Conservation (phyloP, 2,888 invertebrate species). For the Lacanobia wlatinum region DNA sequence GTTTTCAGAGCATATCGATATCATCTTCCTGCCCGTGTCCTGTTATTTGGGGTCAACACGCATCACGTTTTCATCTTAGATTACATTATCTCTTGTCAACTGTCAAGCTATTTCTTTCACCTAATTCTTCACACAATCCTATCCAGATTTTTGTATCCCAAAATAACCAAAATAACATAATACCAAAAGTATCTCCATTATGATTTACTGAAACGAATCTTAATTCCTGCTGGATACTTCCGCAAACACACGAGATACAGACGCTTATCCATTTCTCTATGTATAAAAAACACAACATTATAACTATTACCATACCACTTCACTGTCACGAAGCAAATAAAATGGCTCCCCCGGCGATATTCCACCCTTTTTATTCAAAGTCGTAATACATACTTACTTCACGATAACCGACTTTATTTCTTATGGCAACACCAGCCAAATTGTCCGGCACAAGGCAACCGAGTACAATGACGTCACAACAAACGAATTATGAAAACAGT, state of each 20-base stretch:
- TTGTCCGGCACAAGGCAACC: conserved; percentile 3
- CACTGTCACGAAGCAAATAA: conserved; percentile 11
- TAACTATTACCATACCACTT: background rate
- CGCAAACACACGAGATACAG: background rate
- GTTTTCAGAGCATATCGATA: too few relatives aligned
- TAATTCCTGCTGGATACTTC: background rate
- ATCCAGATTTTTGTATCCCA: too few relatives aligned
- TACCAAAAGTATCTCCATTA: too few relatives aligned
- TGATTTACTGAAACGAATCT: background rate
- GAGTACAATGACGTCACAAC: conserved; percentile 14
- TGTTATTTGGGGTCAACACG: too few relatives aligned
- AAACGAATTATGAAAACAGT: conserved; percentile 39
- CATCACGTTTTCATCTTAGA: too few relatives aligned
- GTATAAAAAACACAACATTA: background rate
- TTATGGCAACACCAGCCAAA: background rate
- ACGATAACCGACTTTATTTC: background rate
- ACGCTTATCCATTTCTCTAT: background rate
- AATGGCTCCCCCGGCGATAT: conserved; percentile 6
- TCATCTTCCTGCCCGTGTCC: too few relatives aligned
- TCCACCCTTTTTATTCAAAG: conserved; percentile 9
- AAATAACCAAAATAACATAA: too few relatives aligned
- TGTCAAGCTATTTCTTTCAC: too few relatives aligned
- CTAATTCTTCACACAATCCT: too few relatives aligned
- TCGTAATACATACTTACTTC: background rate
- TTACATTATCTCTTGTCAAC: too few relatives aligned